Evolutionary conservation across 2,888 invertebrate species (phyloP), one percentile per base, ranked within the genome.

Genomic region (Melanostoma scalare): DNA sequence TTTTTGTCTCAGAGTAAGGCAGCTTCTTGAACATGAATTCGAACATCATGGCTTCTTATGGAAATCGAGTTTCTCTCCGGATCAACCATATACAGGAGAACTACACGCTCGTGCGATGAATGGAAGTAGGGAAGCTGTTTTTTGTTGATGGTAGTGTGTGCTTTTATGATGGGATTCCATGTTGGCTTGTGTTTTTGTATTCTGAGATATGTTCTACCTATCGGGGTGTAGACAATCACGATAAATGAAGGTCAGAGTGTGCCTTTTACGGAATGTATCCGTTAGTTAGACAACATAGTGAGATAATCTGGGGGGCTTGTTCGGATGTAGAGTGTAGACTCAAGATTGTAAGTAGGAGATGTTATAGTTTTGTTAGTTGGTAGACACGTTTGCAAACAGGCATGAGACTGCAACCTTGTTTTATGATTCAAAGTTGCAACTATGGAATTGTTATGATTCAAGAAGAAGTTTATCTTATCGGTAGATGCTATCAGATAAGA

Each of bases 181-280:
- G 76, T 76, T 71, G 46, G 77, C 10, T 55, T 60, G 65, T 73
- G 52, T 77, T 82, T 56, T 4, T 63, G 35, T 35, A 36, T 42
- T 36, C 46, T 38, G 53, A 33, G 10, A 44, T 50, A 6, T 63
- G 5, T 46, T 30, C 44, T 58, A 30, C n/a, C 72, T 52, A 74
- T 78, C 77, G 65, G 73, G 68, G 68, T 72, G 60, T 58, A 56
- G 78, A 68, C 50, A 61, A 82, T 68, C 73, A 71, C 73, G 73
- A 71, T 46, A 60, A 79, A 84, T 84, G 84, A 84, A 84, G 84
- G 84, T 84, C 84, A 79, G 60, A 67, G 63, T 53, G 60, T 56
- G 71, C 74, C 79, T 55, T 79, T 75, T 84, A 75, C 55, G 71
- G 84, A 38, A 58, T 50, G 55, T 35, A 79, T 71, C 84, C 84